Conservation (phyloP, 2,888 invertebrate genomes). For the Cataglyphis albicans region DNA sequence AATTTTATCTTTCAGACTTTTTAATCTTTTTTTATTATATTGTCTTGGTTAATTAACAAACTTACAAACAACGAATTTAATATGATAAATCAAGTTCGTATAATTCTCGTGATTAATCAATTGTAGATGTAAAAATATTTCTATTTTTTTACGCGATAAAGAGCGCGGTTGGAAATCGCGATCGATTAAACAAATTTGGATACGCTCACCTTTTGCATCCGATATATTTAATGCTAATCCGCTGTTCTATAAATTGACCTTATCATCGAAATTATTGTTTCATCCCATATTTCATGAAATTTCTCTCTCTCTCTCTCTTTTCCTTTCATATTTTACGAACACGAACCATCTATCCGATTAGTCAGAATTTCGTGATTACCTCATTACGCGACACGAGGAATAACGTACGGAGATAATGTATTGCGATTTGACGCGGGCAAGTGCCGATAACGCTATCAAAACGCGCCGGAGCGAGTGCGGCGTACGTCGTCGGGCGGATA, state of each 20-base stretch:
- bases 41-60: neutral
- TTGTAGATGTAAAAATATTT: neutral
- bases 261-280: constrained; percentile 8
- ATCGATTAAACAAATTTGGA: neutral
- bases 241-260: neutral
- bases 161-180: neutral
- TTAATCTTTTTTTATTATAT: neutral
- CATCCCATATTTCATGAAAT: neutral
- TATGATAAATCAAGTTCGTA: neutral
- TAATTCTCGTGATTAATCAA: neutral
- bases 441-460: constrained; percentile 26
- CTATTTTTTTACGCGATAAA: neutral
- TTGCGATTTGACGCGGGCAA: constrained; percentile 25
- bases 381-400: neutral
- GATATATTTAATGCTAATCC: neutral
- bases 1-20: neutral
- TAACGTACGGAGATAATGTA: constrained; percentile 20
- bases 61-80: neutral
- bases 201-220: neutral
- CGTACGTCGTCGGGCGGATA: neutral
- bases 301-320: neutral
- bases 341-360: neutral
- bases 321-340: neutral
- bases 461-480: neutral
- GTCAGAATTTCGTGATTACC: constrained; percentile 36